A percentile compares a stretch with the other conserved stretches of the same genome.
phyloP scores from a whole-genome alignment of 1,140 invertebrate genomes.

The Ganaspis sp. region DNA sequence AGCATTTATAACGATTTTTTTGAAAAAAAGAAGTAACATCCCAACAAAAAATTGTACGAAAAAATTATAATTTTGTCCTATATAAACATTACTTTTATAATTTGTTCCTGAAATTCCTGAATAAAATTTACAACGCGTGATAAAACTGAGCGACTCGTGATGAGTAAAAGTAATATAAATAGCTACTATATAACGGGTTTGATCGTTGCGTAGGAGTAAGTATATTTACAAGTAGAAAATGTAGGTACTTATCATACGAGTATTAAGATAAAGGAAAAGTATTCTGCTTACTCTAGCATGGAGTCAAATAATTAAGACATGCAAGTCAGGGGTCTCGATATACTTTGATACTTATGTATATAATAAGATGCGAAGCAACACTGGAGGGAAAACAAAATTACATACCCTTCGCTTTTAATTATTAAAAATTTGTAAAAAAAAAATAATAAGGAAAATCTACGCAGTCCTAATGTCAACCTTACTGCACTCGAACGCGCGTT shows the following conservation, averaged over 20 bases:
- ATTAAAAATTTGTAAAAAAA: slow-evolving; percentile 43
- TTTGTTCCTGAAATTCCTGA: too few relatives aligned
- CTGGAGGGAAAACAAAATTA: slow-evolving; percentile 65
- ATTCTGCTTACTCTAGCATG: slow-evolving; percentile 61
- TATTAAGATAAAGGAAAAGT: slow-evolving; percentile 48
- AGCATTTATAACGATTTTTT: neutral
- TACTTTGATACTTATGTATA: slow-evolving; percentile 46
- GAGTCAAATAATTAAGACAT: slow-evolving; percentile 64
- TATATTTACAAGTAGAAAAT: slow-evolving; percentile 60
- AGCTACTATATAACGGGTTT: slow-evolving; percentile 43
- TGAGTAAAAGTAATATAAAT: slow-evolving; percentile 44
- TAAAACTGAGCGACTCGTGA: slow-evolving; percentile 48
- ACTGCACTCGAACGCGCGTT: slow-evolving; percentile 23
- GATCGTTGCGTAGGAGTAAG: slow-evolving; percentile 49
- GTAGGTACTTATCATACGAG: slow-evolving; percentile 46
- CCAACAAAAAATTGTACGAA: neutral
- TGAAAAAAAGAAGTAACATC: neutral
- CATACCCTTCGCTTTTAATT: slow-evolving; percentile 67
- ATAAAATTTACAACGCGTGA: too few relatives aligned
- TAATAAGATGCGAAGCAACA: slow-evolving; percentile 73
- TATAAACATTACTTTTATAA: too few relatives aligned
- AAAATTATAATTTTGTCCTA: too few relatives aligned
- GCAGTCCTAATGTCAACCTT: slow-evolving; percentile 14
- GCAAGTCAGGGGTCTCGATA: slow-evolving; percentile 54
- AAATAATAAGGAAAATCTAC: slow-evolving; percentile 37